Percentiles rank a stretch among this genome's conserved stretches.
phyloP scores from a whole-genome alignment of 1,140 invertebrate species.

The Nephotettix cincticeps region DNA sequence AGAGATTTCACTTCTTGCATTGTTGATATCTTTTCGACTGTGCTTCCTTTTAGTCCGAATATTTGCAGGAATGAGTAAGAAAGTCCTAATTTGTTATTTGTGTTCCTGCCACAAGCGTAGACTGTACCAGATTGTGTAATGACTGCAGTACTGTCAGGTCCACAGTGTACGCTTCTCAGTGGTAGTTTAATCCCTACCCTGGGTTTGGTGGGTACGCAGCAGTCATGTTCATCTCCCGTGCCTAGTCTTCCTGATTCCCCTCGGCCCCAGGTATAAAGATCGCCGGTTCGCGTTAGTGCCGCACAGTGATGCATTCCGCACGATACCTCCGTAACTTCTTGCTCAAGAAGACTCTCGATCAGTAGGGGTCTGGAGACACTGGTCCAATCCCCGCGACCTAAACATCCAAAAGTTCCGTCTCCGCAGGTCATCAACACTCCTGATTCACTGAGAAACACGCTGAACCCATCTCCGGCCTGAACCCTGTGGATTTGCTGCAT shows the following conservation, averaged over 20 bases:
- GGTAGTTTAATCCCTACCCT: background rate
- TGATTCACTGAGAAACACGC: conserved; percentile 66
- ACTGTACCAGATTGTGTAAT: conserved; percentile 63
- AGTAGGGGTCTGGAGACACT: conserved; percentile 60
- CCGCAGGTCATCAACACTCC: conserved; percentile 73
- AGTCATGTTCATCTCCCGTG: conserved; percentile 58
- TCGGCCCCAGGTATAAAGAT: conserved; percentile 69
- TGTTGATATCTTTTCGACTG: conserved; percentile 19
- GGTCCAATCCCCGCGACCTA: conserved; percentile 67
- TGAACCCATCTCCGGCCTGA: conserved; percentile 58
- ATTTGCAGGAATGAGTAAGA: conserved; percentile 32
- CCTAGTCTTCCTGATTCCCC: conserved; percentile 64
- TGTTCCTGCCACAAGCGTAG: conserved; percentile 67
- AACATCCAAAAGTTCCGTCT: conserved; percentile 59
- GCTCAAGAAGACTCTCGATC: conserved; percentile 55
- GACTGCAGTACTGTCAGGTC: conserved; percentile 64
- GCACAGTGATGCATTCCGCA: conserved; percentile 68
- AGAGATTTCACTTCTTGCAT: conserved; percentile 31
- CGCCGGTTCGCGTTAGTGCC: conserved; percentile 59
- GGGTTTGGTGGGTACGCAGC: conserved; percentile 38
- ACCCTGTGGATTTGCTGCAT: no score
- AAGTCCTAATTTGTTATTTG: conserved; percentile 68
- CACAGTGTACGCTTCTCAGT: conserved; percentile 59
- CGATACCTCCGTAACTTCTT: conserved; percentile 61
- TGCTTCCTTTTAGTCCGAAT: conserved; percentile 21